These are phyloP conservation scores for Caerostris darwini DNA, from an alignment of 1,140 invertebrate species.

Conservation along the genomic window DNA sequence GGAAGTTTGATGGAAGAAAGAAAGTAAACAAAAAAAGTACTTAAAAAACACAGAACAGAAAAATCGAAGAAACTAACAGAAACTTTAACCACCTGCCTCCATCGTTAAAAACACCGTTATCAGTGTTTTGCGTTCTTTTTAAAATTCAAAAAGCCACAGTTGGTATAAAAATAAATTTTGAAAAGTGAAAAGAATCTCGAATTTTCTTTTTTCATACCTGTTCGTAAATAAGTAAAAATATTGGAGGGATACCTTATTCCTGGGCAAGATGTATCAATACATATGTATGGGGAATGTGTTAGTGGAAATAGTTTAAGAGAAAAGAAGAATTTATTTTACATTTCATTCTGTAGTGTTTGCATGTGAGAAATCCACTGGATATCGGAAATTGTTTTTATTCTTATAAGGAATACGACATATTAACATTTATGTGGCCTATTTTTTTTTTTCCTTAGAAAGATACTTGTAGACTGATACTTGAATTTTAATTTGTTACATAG, in stretches of 20 bases:
- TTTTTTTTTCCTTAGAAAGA: too few species aligned
- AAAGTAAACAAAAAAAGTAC: not conserved
- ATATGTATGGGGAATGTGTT: not conserved
- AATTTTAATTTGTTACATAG: too few species aligned
- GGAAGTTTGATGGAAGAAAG: not conserved
- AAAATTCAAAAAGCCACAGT: conserved; percentile 61
- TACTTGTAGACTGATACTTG: too few species aligned
- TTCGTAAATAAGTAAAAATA: conserved; percentile 58
- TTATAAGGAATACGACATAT: too few species aligned
- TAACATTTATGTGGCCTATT: too few species aligned
- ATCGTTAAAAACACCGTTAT: conserved; percentile 62
- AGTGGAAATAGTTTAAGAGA: not conserved
- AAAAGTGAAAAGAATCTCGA: not conserved
- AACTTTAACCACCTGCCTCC: conserved; percentile 58
- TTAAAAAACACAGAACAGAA: too few species aligned
- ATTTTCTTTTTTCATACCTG: not conserved
- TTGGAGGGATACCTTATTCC: not conserved
- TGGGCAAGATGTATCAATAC: not conserved
- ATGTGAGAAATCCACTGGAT: too few species aligned
- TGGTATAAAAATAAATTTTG: conserved; percentile 14
- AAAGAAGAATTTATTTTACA: not conserved
- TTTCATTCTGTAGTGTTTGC: not conserved
- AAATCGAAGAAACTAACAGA: not conserved
- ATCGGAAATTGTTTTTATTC: too few species aligned
- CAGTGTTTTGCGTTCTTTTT: conserved; percentile 60